A percentile compares a stretch with the other conserved stretches of the same genome.
These are phyloP conservation scores for Sylvilagus bachmani DNA, from an alignment of 2,113 vertebrate genomes.

Conservation along the genomic window DNA sequence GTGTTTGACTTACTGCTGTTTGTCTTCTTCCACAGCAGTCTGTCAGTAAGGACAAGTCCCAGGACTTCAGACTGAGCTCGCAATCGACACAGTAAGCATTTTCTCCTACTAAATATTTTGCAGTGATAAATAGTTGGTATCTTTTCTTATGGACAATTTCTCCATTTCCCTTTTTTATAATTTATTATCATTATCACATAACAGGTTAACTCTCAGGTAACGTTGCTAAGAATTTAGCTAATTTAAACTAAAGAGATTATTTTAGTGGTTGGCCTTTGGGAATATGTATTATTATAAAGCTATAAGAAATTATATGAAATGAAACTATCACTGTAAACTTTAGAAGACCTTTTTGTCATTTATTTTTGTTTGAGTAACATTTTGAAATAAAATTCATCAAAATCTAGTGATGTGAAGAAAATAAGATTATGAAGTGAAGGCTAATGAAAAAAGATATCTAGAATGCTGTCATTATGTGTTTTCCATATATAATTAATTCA, in stretches of 20 bases:
- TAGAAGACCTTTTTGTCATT: constrained; percentile 33
- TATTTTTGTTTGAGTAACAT: constrained; percentile 60
- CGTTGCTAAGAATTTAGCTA: constrained; percentile 53
- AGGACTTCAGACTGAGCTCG: constrained; percentile 87
- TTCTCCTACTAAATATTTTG: constrained; percentile 70
- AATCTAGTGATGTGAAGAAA: background rate
- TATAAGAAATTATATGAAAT: constrained; percentile 48
- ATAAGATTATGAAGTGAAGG: constrained; percentile 16
- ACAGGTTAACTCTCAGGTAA: constrained; percentile 52
- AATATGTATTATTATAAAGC: background rate
- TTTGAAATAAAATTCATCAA: constrained; percentile 46
- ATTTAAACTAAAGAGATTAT: constrained; percentile 34
- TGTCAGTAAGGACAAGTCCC: constrained; percentile 88
- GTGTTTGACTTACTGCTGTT: constrained; percentile 73
- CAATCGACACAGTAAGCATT: constrained; percentile 90
- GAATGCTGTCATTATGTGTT: background rate
- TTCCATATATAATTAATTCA: background rate
- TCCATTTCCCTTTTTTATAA: constrained; percentile 45
- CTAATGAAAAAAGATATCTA: constrained; percentile 15
- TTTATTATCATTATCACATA: background rate
- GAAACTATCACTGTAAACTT: constrained; percentile 14
- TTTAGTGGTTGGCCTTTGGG: constrained; percentile 33
- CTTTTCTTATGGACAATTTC: constrained; percentile 59
- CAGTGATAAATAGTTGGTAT: background rate
- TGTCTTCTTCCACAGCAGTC: constrained; percentile 89